Conservation (phyloP, 2,113 vertebrate genomes). For the Polypterus senegalus region DNA sequence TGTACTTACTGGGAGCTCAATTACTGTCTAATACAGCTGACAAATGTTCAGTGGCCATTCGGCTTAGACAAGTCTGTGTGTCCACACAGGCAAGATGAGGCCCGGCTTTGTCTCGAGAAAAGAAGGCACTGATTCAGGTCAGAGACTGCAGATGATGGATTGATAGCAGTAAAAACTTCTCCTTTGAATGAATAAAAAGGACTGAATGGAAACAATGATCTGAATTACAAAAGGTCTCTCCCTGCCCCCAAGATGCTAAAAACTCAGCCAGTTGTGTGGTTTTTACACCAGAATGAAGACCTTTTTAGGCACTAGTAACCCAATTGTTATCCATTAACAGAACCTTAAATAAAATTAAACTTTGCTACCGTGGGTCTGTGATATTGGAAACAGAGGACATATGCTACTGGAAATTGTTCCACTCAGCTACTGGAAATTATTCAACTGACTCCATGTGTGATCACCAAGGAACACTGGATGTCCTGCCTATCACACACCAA, state of each 20-base stretch:
- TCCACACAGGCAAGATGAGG: neutral
- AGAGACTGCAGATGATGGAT: conserved; percentile 13
- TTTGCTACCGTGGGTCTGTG: no score
- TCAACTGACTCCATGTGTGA: no score
- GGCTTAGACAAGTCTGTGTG: neutral
- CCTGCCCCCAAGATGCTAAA: conserved; percentile 11
- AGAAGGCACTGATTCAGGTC: conserved; percentile 5
- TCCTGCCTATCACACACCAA: no score
- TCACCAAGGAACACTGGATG: no score
- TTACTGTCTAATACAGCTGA: neutral
- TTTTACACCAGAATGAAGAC: conserved; percentile 8
- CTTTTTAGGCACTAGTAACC: conserved; percentile 6
- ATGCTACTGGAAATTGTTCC: no score
- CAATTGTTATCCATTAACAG: conserved; percentile 10
- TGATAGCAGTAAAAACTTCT: conserved; percentile 15
- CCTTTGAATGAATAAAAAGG: conserved; percentile 7
- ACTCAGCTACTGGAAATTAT: no score
- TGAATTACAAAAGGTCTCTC: conserved; percentile 16
- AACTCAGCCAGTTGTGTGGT: conserved; percentile 1
- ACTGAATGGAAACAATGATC: conserved; percentile 12
- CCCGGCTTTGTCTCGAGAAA: conserved; percentile 7
- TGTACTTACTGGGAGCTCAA: neutral
- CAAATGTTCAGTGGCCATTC: neutral
- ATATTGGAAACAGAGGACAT: no score
- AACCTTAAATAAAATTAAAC: neutral